phyloP scores from a whole-genome alignment of 2,113 vertebrate species.

The Crypturellus undulatus region DNA sequence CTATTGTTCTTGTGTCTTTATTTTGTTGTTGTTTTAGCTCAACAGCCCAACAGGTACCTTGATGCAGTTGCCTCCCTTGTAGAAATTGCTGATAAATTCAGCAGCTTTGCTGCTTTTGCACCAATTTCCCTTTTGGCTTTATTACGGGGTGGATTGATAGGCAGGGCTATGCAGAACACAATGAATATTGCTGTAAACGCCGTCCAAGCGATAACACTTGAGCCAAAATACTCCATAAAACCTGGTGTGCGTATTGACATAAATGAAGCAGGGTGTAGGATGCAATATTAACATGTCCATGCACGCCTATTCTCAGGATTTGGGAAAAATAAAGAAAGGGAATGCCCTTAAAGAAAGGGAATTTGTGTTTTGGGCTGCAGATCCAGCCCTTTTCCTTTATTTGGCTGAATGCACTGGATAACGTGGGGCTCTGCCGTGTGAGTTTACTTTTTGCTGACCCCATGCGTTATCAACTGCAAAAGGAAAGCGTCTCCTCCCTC shows the following conservation, averaged over 20 bases:
- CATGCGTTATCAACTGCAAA: neutral
- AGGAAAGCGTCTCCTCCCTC: neutral
- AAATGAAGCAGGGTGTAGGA: slow-evolving; percentile 14
- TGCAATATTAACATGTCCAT: neutral
- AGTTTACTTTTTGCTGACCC: neutral
- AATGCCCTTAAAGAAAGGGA: neutral
- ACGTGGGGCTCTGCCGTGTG: neutral
- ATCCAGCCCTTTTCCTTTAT: neutral
- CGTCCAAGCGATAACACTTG: slow-evolving; percentile 34
- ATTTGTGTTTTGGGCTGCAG: neutral
- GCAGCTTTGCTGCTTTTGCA: slow-evolving; percentile 40
- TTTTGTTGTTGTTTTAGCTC: neutral
- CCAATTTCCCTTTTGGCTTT: slow-evolving; percentile 29
- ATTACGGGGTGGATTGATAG: slow-evolving; percentile 58
- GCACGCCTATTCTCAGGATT: neutral
- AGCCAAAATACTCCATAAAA: slow-evolving; percentile 57
- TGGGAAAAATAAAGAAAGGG: neutral
- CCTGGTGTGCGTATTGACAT: slow-evolving; percentile 1
- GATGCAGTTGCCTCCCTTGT: slow-evolving; percentile 21
- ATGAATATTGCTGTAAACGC: slow-evolving; percentile 48
- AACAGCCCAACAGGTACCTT: slow-evolving; percentile 19
- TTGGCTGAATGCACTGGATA: neutral
- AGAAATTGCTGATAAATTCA: slow-evolving; percentile 32
- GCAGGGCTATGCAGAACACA: slow-evolving; percentile 43
- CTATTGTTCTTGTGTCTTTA: neutral